phyloP scores from a whole-genome alignment of 2,888 invertebrate genomes.

The Taenaris catops region DNA sequence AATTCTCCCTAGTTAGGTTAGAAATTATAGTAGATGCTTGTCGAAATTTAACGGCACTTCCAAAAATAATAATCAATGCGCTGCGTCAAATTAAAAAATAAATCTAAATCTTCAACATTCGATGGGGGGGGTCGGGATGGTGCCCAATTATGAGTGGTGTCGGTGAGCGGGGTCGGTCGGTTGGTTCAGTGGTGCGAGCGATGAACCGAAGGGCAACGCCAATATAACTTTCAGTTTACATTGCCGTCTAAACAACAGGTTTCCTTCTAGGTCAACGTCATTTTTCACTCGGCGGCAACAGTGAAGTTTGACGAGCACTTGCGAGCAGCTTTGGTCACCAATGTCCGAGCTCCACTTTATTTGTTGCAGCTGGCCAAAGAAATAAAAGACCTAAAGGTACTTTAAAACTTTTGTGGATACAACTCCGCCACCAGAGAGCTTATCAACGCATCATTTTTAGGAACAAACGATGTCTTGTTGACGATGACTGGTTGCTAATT shows the following conservation, averaged over 20 bases:
- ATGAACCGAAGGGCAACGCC: constrained; percentile 44
- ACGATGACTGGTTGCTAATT: too few relatives aligned
- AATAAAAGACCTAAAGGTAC: constrained; percentile 77
- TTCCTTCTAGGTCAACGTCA: constrained; percentile 66
- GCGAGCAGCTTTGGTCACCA: constrained; percentile 87
- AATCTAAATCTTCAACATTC: background rate
- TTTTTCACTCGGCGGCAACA: constrained; percentile 95
- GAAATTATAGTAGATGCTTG: too few relatives aligned
- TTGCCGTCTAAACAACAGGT: too few relatives aligned
- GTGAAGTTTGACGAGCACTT: constrained; percentile 93
- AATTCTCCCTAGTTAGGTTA: too few relatives aligned
- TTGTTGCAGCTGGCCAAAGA: constrained; percentile 85
- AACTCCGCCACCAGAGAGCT: too few relatives aligned
- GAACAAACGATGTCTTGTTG: too few relatives aligned
- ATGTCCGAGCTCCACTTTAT: constrained; percentile 87
- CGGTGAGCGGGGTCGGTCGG: constrained; percentile 6
- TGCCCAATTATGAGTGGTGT: constrained; percentile 18
- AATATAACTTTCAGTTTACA: too few relatives aligned
- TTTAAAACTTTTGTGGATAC: too few relatives aligned
- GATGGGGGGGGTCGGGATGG: constrained; percentile 2
- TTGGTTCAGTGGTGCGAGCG: constrained; percentile 29
- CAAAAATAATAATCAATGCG: too few relatives aligned
- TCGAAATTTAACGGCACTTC: too few relatives aligned
- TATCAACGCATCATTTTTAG: too few relatives aligned
- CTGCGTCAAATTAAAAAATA: too few relatives aligned